These are phyloP conservation scores for Lerema accius DNA, from an alignment of 1,140 invertebrate genomes.

Conservation along the genomic window DNA sequence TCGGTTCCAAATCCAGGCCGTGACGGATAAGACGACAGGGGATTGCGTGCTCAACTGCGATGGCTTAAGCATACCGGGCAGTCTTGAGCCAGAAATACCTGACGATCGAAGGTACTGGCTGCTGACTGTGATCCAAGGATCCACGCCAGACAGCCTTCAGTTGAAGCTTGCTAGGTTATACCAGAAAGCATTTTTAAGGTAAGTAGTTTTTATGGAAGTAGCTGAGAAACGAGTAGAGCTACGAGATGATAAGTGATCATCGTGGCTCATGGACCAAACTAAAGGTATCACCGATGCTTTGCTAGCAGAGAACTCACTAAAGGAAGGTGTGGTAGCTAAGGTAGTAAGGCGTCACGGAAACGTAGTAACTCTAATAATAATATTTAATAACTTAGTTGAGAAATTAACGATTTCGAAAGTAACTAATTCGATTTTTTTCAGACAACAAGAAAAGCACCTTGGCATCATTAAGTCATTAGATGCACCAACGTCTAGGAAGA, in stretches of 20 bases:
- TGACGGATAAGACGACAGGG: conserved; percentile 72
- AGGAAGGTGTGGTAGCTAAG: too few species aligned
- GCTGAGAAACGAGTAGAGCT: too few species aligned
- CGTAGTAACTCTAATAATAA: too few species aligned
- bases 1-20: conserved; percentile 54
- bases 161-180: conserved; percentile 85
- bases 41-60: conserved; percentile 73
- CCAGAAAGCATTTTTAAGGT: conserved; percentile 86
- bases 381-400: too few species aligned
- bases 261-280: too few species aligned
- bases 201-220: too few species aligned
- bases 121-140: conserved; percentile 87
- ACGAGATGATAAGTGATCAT: too few species aligned
- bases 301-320: too few species aligned
- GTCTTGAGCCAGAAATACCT: conserved; percentile 71
- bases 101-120: conserved; percentile 89
- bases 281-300: too few species aligned
- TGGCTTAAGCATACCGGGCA: conserved; percentile 59
- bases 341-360: too few species aligned
- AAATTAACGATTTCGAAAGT: too few species aligned
- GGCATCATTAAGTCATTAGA: conserved; percentile 83
- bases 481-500: conserved; percentile 67
- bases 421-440: too few species aligned
- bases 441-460: conserved; percentile 88
- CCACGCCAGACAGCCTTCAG: conserved; percentile 82